These are phyloP conservation scores for Ephydatia muelleri DNA, from an alignment of 37 sponge, comb jelly and placozoan species.

Conservation along the genomic window DNA sequence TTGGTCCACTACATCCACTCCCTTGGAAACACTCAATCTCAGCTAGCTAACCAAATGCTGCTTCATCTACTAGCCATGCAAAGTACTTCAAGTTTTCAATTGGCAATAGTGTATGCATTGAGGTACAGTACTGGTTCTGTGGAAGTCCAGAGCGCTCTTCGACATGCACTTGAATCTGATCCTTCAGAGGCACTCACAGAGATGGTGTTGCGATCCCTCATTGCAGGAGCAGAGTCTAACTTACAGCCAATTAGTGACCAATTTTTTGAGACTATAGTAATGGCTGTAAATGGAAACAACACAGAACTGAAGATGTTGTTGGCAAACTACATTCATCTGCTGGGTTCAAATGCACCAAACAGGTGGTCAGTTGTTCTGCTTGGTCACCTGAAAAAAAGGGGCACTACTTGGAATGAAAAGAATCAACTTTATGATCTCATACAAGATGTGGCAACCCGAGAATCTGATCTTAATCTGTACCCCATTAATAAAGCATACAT, in stretches of 20 bases:
- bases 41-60: neutral
- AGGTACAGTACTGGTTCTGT: neutral
- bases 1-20: slow-evolving; percentile 32
- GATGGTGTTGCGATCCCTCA: neutral
- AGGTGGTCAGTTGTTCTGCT: neutral
- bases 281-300: neutral
- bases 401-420: neutral
- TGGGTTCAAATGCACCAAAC: neutral
- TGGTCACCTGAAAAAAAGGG: neutral
- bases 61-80: slow-evolving; percentile 19
- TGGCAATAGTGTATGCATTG: slow-evolving; percentile 31
- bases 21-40: slow-evolving; percentile 57
- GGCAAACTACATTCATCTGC: neutral
- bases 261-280: neutral
- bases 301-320: neutral
- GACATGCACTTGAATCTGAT: neutral
- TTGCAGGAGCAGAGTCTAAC: neutral
- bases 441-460: slow-evolving; percentile 15
- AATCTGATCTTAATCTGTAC: slow-evolving; percentile 35
- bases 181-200: neutral
- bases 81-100: slow-evolving; percentile 21
- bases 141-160: neutral
- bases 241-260: neutral
- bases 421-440: slow-evolving; percentile 34
- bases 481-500: slow-evolving; percentile 65